A percentile compares a stretch with the other conserved stretches of the same genome.
Evolutionary conservation across 2,888 invertebrate species (phyloP).

Genomic region (Brenthis hecate): DNA sequence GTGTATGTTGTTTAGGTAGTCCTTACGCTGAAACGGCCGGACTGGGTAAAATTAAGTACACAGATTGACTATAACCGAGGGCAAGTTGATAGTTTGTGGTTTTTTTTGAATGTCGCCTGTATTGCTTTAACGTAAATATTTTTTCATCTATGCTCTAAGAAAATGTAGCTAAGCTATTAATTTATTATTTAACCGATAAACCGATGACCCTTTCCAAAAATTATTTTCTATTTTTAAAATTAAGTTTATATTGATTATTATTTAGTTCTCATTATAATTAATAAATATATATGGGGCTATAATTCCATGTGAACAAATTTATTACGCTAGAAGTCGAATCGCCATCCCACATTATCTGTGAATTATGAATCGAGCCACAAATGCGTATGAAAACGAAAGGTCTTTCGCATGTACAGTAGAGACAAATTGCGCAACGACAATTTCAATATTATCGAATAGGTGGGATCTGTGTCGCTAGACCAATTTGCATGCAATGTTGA

Average conservation of each 20-base stretch:
- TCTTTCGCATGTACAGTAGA: slow-evolving; percentile 42
- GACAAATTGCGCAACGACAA: slow-evolving; percentile 57
- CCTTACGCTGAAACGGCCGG: no score
- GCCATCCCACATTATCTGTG: slow-evolving; percentile 14
- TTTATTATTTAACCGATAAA: no score
- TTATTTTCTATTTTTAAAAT: no score
- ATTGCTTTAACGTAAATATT: no score
- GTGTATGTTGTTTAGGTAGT: no score
- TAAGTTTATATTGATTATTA: background rate
- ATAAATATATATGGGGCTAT: background rate
- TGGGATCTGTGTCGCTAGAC: slow-evolving; percentile 64
- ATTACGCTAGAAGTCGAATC: background rate
- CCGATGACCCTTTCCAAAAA: no score
- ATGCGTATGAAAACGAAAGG: slow-evolving; percentile 25
- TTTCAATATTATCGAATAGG: slow-evolving; percentile 68
- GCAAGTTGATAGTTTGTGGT: no score
- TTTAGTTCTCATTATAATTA: background rate
- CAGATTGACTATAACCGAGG: no score
- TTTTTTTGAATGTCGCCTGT: no score
- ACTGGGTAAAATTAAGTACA: no score
- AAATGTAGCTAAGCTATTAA: no score
- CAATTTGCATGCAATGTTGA: slow-evolving; percentile 63
- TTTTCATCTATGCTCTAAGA: no score
- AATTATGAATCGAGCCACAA: slow-evolving; percentile 20
- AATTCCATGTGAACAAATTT: slow-evolving; percentile 1